phyloP scores from a whole-genome alignment of 2,797 vertebrate genomes.

The Antrozous pallidus region DNA sequence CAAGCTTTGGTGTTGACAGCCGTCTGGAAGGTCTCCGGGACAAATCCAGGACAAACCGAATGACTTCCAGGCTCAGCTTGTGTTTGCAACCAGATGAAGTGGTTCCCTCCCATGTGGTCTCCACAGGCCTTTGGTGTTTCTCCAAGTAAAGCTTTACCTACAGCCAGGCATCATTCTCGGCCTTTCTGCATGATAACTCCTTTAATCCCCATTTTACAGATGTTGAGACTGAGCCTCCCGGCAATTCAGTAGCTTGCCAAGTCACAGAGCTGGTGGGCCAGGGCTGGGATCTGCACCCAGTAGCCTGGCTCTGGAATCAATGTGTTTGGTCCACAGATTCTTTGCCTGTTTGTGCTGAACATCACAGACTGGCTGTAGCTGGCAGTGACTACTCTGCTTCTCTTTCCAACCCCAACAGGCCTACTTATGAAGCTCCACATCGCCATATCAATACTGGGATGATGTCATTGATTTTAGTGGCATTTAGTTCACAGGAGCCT shows the following conservation, averaged over 20 bases:
- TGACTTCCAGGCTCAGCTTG: background rate
- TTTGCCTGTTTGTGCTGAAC: background rate
- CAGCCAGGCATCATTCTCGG: background rate
- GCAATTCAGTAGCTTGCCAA: background rate
- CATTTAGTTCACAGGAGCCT: constrained; percentile 69
- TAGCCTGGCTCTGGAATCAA: background rate
- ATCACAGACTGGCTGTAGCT: fast-evolving
- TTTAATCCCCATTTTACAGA: background rate
- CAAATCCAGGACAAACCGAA: background rate
- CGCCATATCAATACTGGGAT: constrained; percentile 35
- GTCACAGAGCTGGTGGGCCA: background rate
- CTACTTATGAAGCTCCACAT: background rate
- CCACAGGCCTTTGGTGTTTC: background rate
- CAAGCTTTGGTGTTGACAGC: background rate
- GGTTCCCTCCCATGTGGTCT: background rate
- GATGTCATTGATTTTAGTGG: constrained; percentile 59
- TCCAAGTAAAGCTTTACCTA: background rate
- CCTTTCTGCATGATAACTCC: background rate
- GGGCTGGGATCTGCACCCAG: background rate
- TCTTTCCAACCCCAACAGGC: background rate
- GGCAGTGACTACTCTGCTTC: background rate
- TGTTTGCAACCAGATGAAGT: background rate
- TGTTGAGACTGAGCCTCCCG: background rate
- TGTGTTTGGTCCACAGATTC: background rate
- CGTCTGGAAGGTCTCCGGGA: background rate